Evolutionary conservation across 2,113 vertebrate genomes (phyloP).

Genomic region (Macaca nemestrina): DNA sequence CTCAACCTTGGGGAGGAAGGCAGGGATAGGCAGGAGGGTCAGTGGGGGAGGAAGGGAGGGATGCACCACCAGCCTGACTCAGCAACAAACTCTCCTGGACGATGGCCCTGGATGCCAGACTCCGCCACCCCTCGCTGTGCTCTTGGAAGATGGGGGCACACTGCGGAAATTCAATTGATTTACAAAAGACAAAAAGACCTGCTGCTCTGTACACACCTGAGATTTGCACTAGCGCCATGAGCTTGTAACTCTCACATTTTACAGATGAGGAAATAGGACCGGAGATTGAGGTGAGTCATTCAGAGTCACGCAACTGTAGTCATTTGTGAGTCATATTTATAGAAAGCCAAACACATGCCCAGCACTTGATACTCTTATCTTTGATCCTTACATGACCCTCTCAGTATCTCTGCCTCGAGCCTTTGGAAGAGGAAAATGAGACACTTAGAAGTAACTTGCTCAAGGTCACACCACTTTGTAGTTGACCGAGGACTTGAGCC

Average conservation of each 20-base stretch:
- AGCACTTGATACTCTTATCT: neutral
- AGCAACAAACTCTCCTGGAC: neutral
- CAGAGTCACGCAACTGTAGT: neutral
- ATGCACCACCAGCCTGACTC: accelerated
- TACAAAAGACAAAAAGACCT: neutral
- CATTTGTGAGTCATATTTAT: neutral
- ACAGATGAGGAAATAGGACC: neutral
- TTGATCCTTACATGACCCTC: neutral
- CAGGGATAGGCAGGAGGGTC: neutral
- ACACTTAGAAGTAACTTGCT: neutral
- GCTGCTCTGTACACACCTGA: neutral
- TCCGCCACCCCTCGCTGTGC: neutral
- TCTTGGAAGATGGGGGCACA: neutral
- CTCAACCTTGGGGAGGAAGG: neutral
- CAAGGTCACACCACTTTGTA: neutral
- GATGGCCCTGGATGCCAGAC: neutral
- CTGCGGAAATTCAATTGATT: neutral
- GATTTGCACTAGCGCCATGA: neutral
- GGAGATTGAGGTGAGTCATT: neutral
- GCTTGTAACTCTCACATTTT: neutral
- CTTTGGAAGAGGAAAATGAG: neutral
- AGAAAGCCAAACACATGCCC: neutral
- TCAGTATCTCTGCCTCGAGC: neutral
- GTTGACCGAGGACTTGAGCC: neutral
- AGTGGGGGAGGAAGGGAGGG: neutral